phyloP scores from a whole-genome alignment of 2,113 vertebrate species.

The Lepus europaeus region DNA sequence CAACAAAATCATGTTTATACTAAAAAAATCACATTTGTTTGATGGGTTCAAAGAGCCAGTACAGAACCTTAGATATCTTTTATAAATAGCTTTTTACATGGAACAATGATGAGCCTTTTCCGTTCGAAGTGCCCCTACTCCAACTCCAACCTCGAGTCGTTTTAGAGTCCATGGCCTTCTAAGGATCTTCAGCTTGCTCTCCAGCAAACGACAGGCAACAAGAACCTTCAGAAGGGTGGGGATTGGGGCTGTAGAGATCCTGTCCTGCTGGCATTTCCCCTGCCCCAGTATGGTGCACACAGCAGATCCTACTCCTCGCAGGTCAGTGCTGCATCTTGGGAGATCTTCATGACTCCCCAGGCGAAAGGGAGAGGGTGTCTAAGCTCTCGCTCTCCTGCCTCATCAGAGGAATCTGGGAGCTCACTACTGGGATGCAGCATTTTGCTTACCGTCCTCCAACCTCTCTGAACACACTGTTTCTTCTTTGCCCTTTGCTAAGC shows the following conservation, averaged over 20 bases:
- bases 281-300: accelerated
- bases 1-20: conserved; percentile 1
- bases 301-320: neutral
- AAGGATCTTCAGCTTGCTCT: neutral
- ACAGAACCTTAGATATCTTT: neutral
- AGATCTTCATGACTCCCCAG: accelerated
- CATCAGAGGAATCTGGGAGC: neutral
- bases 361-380: too few species aligned
- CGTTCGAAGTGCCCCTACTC: neutral
- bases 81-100: neutral
- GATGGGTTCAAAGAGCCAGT: neutral
- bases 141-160: too few species aligned
- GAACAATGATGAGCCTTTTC: neutral
- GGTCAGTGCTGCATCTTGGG: neutral
- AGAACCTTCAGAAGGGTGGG: neutral
- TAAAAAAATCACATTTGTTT: conserved; percentile 9
- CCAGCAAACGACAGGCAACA: too few species aligned
- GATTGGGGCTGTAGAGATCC: too few species aligned
- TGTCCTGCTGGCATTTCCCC: neutral
- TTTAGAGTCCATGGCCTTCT: neutral
- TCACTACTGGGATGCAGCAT: neutral
- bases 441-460: neutral
- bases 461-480: neutral
- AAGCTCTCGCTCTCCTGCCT: neutral
- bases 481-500: neutral